phyloP scores from a whole-genome alignment of 30 jellyfish, hydroid and myxozoan genomes.

The Hydractinia echinata region DNA sequence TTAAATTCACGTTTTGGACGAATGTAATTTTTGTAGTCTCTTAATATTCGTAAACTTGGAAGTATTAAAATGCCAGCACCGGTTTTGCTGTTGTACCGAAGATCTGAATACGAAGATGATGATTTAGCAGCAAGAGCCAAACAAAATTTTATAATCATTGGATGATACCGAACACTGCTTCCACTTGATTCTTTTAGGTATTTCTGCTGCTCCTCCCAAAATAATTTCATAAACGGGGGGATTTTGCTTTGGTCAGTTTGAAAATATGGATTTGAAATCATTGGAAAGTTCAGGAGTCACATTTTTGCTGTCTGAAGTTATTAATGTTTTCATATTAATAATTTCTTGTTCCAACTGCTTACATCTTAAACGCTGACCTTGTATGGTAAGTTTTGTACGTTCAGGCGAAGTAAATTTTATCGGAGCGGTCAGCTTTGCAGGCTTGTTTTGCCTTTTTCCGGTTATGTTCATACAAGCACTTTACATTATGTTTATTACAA shows the following conservation, averaged over 20 bases:
- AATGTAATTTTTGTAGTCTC: not conserved
- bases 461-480: too few relatives aligned
- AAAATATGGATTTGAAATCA: not conserved
- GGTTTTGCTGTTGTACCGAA: not conserved
- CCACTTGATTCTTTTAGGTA: not conserved
- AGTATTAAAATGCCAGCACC: slow-evolving; percentile 10
- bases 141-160: not conserved
- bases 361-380: slow-evolving; percentile 11
- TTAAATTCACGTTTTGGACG: not conserved
- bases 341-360: slow-evolving; percentile 11
- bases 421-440: too few relatives aligned
- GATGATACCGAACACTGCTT: not conserved
- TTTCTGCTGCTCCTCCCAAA: not conserved
- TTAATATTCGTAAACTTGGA: not conserved
- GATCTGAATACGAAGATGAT: not conserved
- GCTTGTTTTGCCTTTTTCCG: too few relatives aligned
- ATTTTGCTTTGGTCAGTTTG: not conserved
- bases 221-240: slow-evolving; percentile 1
- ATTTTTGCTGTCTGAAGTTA: not conserved
- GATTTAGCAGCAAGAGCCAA: slow-evolving; percentile 15
- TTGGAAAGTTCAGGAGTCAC: too few relatives aligned
- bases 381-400: slow-evolving; percentile 26
- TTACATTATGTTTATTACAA: too few relatives aligned
- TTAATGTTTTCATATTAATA: not conserved
- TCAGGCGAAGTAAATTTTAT: not conserved